phyloP scores from a whole-genome alignment of 2,797 vertebrate genomes.

The Muscicapa comitata region DNA sequence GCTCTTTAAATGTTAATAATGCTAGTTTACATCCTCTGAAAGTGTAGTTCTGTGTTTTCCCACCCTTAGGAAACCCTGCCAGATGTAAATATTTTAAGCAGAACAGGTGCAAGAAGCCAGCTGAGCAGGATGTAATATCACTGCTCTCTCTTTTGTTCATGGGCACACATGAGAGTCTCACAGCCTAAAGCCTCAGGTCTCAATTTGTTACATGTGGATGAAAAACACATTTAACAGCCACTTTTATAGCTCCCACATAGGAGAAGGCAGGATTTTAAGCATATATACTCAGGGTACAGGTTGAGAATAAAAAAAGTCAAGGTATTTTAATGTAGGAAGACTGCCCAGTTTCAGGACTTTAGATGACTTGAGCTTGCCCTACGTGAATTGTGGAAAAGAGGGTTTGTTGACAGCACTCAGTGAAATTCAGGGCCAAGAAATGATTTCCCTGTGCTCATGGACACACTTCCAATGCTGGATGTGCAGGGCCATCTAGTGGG shows the following conservation, averaged over 20 bases:
- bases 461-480: background rate
- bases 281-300: background rate
- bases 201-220: background rate
- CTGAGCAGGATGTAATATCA: background rate
- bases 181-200: background rate
- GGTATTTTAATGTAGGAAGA: background rate
- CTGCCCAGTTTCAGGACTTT: background rate
- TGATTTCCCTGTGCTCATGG: background rate
- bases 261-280: background rate
- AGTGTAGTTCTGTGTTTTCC: background rate
- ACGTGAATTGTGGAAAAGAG: fast-evolving
- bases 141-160: background rate
- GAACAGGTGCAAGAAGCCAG: background rate
- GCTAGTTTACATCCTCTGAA: background rate
- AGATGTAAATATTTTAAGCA: background rate
- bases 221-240: background rate
- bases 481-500: slow-evolving; percentile 56
- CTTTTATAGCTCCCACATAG: fast-evolving
- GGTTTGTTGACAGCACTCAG: background rate
- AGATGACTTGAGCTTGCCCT: background rate
- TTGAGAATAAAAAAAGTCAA: background rate
- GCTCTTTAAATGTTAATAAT: background rate
- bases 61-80: background rate
- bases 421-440: background rate
- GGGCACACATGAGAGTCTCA: background rate